Conservation (phyloP, 2,888 invertebrate genomes). For the Macroteleia sp. region DNA sequence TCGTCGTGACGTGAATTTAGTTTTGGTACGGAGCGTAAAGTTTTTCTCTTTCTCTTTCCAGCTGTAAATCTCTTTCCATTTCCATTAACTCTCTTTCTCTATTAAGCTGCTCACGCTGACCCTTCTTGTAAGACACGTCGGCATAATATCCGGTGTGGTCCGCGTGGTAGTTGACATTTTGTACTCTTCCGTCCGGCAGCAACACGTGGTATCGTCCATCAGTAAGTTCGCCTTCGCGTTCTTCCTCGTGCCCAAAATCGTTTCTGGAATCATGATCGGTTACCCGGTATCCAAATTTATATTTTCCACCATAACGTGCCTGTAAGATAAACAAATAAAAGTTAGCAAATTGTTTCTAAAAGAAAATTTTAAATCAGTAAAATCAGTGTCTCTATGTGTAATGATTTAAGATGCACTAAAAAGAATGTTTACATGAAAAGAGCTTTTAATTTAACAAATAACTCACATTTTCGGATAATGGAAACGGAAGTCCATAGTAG, state of each 20-base stretch:
- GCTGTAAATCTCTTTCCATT: background rate
- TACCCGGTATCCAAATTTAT: constrained; percentile 88
- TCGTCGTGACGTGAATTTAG: background rate
- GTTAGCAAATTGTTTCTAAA: no score
- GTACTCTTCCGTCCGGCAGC: constrained; percentile 91
- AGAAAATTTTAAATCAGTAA: no score
- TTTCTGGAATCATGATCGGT: constrained; percentile 89
- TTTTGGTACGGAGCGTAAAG: constrained; percentile 9
- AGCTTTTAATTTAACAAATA: no score
- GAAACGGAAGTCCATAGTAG: constrained; percentile 22
- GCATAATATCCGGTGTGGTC: constrained; percentile 92
- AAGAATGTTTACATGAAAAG: no score
- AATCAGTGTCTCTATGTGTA: no score
- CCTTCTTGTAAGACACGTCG: constrained; percentile 87
- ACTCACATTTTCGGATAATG: constrained; percentile 18
- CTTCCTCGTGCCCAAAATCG: constrained; percentile 91
- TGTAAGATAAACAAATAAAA: no score
- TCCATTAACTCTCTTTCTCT: background rate
- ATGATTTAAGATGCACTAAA: no score
- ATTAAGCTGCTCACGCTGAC: constrained; percentile 5
- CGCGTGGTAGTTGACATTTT: constrained; percentile 91
- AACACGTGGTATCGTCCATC: constrained; percentile 91
- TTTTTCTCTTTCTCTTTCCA: constrained; percentile 1
- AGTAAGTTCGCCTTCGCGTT: constrained; percentile 87
- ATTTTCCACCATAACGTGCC: constrained; percentile 86